Evolutionary conservation across 2,113 vertebrate genomes (phyloP).

Genomic region (Pluvianellus socialis): DNA sequence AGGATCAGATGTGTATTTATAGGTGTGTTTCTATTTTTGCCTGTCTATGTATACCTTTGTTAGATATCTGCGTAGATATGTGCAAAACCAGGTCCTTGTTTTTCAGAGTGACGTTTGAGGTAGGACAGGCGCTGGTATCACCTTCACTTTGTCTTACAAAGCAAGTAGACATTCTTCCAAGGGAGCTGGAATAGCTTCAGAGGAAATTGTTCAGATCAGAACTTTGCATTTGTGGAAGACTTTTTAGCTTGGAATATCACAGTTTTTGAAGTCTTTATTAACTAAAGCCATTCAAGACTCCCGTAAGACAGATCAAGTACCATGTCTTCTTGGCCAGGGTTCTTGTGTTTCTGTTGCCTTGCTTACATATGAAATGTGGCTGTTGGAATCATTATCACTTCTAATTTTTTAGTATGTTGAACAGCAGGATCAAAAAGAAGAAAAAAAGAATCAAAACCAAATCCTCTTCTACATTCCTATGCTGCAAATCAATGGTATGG

Average conservation of each 20-base stretch:
- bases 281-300: neutral
- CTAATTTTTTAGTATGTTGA: neutral
- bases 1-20: neutral
- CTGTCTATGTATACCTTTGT: neutral
- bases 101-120: neutral
- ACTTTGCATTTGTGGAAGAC: neutral
- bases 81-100: neutral
- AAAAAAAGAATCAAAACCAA: neutral
- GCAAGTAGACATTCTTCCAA: neutral
- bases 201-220: neutral
- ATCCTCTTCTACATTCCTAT: neutral
- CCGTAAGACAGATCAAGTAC: neutral
- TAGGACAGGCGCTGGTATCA: neutral
- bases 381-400: slow-evolving; percentile 11
- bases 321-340: neutral
- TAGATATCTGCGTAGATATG: neutral
- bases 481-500: slow-evolving; percentile 2
- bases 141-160: neutral
- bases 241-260: neutral
- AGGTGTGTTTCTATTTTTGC: neutral
- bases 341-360: neutral
- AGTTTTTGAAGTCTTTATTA: neutral
- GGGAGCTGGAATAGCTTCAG: neutral
- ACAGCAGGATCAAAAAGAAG: neutral
- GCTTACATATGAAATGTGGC: neutral